phyloP scores from a whole-genome alignment of 2,113 vertebrate species.

The Jacana jacana region DNA sequence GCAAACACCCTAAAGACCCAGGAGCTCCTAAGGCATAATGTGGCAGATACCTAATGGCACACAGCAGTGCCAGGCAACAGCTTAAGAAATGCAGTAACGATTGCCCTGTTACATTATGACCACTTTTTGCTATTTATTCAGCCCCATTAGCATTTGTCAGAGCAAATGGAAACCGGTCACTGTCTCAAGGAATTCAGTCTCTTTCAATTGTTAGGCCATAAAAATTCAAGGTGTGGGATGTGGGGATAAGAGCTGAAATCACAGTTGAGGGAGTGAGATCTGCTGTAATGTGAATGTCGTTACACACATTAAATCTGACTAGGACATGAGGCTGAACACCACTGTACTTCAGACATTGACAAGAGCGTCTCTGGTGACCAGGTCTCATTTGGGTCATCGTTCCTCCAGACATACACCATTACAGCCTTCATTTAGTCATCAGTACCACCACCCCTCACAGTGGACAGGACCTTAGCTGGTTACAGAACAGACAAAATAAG shows the following conservation, averaged over 20 bases:
- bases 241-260: not conserved
- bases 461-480: not conserved
- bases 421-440: not conserved
- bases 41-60: not conserved
- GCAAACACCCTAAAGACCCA: not conserved
- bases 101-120: not conserved
- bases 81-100: not conserved
- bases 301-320: not conserved
- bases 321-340: not conserved
- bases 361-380: not conserved
- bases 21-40: not conserved
- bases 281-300: not conserved
- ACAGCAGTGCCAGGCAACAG: not conserved
- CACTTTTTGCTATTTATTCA: constrained; percentile 22
- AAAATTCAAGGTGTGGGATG: not conserved
- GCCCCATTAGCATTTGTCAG: not conserved
- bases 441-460: not conserved
- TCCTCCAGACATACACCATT: not conserved
- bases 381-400: rapidly evolving
- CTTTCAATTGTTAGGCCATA: not conserved
- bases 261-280: not conserved
- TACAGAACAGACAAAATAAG: not conserved
- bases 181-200: not conserved
- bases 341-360: not conserved
- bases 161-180: not conserved